A percentile compares a stretch with the other conserved stretches of the same genome.
Conservation (phyloP, 92 coral and sea anemone genomes). For the Palythoa caribaeorum region DNA sequence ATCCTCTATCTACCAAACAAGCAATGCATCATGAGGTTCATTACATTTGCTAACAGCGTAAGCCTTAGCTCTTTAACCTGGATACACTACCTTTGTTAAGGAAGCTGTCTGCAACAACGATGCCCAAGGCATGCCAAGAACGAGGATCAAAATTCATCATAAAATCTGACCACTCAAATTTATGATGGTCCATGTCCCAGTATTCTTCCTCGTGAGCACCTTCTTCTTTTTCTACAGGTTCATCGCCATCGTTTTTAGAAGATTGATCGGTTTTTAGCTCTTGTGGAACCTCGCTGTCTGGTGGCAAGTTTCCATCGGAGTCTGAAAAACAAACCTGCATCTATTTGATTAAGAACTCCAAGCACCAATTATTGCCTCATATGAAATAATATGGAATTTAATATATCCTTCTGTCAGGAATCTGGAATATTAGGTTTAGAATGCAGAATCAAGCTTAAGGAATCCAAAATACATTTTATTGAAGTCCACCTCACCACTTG, state of each 20-base stretch:
- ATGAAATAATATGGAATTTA: neutral
- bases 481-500: too few species aligned
- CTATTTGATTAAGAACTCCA: neutral
- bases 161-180: constrained; percentile 93
- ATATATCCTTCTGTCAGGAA: too few species aligned
- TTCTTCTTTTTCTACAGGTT: constrained; percentile 45
- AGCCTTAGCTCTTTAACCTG: neutral
- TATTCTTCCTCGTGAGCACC: constrained; percentile 58
- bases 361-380: neutral
- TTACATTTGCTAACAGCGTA: neutral
- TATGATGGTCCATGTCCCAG: constrained; percentile 94
- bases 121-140: constrained; percentile 97
- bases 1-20: neutral
- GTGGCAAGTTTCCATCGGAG: neutral
- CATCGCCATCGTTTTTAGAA: constrained; percentile 26
- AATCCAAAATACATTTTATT: too few species aligned
- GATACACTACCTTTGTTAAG: constrained; percentile 77
- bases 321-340: neutral
- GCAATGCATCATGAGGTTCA: neutral
- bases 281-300: constrained; percentile 5
- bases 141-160: constrained; percentile 84
- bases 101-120: constrained; percentile 87
- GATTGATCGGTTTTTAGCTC: constrained; percentile 22
- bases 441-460: too few species aligned
- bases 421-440: too few species aligned